phyloP scores from a whole-genome alignment of 2,888 invertebrate genomes.

The Heliconius cydno region DNA sequence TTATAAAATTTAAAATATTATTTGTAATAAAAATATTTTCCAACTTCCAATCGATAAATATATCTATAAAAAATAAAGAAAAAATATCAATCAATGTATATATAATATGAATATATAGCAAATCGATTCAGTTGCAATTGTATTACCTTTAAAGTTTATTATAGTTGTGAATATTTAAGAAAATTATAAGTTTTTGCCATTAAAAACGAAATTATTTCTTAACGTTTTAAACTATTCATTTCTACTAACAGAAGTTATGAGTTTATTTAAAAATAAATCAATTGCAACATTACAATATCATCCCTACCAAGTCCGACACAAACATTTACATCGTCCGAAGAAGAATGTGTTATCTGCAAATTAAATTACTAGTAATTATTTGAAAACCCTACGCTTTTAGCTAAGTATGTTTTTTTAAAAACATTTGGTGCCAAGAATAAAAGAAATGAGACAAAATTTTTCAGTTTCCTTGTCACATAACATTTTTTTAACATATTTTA shows the following conservation, averaged over 20 bases:
- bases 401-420: not conserved
- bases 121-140: slow-evolving; percentile 22
- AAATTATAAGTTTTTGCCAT: slow-evolving; percentile 1
- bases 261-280: slow-evolving; percentile 2
- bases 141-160: not conserved
- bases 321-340: not conserved
- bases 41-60: slow-evolving; percentile 21
- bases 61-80: slow-evolving; percentile 17
- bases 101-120: slow-evolving; percentile 20
- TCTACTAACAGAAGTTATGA: not conserved
- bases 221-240: not conserved
- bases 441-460: not conserved
- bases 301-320: not conserved
- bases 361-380: not conserved
- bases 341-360: slow-evolving; percentile 1
- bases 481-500: not conserved
- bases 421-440: not conserved
- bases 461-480: not conserved
- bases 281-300: not conserved
- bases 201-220: slow-evolving; percentile 23
- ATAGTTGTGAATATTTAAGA: not conserved
- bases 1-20: slow-evolving; percentile 17
- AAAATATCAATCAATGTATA: slow-evolving; percentile 16
- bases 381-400: not conserved
- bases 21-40: slow-evolving; percentile 19